Base-by-base conservation (phyloP, 2,888 invertebrate species). In the Halocaridina rubra region DNA sequence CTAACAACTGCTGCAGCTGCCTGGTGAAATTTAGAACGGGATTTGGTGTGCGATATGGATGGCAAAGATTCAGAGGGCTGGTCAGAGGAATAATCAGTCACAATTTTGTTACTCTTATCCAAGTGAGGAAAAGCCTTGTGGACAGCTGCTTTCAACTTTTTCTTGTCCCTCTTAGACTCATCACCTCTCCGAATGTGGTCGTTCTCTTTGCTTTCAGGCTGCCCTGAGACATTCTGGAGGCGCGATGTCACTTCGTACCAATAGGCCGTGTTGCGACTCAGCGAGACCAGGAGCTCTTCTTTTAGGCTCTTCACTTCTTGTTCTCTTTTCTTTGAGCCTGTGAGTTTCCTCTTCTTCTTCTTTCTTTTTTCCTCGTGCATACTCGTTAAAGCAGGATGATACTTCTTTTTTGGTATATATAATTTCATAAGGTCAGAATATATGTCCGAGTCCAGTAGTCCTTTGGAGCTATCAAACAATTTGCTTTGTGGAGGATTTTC, bases 211-310 rank as follows among this genome's bases (percentile, higher is more conserved):
- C 16, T 22, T n/a, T 72, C 72, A 5, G 53, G 19, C 29, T n/a
- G 10, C 22, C 39, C 32, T 0, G 77, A 59, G 27, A 82, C 76
- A 33, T 33, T 69, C 46, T 61, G 32, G 7, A 80, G 71, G 16
- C 84, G 59, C 0, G 86, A 69, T 19, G 86, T 86, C 7, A 86
- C 74, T 19, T 86, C 86, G 53, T 75, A 86, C 86, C 86, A 86
- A 69, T 84, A 86, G 24, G 86, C 84, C 7, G 81, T 80, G 67
- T 72, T 84, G 13, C 80, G 80, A 10, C 61, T 80, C 30, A 80
- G 46, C 10, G 86, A 76, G 29, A 86, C 84, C 22, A 86, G 74
- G 16, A 86, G 61, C 46, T 80, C 72, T 10, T 86, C 76, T 33
- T 64, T 53, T 16, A 69, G 46, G 27, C 39, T 57, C 13, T 29